A percentile compares a stretch with the other conserved stretches of the same genome.
Evolutionary conservation across 1,140 invertebrate species (phyloP).

Genomic region (Drosophila orena): DNA sequence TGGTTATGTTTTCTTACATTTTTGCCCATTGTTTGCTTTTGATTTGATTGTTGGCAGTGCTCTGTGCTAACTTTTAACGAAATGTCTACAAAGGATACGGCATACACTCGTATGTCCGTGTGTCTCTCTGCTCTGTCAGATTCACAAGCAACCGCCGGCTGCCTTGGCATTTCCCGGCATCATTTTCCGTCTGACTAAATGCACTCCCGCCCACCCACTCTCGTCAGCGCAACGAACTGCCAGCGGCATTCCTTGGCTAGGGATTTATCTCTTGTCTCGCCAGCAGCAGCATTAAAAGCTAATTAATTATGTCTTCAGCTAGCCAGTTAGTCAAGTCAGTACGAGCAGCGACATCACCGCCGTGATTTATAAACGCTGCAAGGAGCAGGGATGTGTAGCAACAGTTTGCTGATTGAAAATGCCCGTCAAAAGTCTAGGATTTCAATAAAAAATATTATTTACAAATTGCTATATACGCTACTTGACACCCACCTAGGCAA

Average conservation of each 20-base stretch:
- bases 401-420: constrained; percentile 73
- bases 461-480: constrained; percentile 49
- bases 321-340: constrained; percentile 71
- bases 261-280: constrained; percentile 23
- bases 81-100: constrained; percentile 79
- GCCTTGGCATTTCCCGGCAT: constrained; percentile 63
- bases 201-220: constrained; percentile 43
- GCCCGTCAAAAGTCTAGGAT: constrained; percentile 64
- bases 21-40: constrained; percentile 83
- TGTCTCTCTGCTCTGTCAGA: constrained; percentile 61
- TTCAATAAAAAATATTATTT: constrained; percentile 78
- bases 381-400: constrained; percentile 6
- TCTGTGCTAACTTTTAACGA: constrained; percentile 78
- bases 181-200: constrained; percentile 83
- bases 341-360: constrained; percentile 38
- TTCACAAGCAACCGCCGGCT: constrained; percentile 52
- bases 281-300: constrained; percentile 75
- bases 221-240: constrained; percentile 10
- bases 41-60: constrained; percentile 82
- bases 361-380: constrained; percentile 58
- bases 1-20: constrained; percentile 84
- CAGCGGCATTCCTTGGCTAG: constrained; percentile 40
- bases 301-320: constrained; percentile 80
- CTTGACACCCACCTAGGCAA: constrained; percentile 76
- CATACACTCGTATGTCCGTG: constrained; percentile 39